Base-by-base conservation (phyloP, 2,888 invertebrate species). In the Dichetophora obliterata region DNA sequence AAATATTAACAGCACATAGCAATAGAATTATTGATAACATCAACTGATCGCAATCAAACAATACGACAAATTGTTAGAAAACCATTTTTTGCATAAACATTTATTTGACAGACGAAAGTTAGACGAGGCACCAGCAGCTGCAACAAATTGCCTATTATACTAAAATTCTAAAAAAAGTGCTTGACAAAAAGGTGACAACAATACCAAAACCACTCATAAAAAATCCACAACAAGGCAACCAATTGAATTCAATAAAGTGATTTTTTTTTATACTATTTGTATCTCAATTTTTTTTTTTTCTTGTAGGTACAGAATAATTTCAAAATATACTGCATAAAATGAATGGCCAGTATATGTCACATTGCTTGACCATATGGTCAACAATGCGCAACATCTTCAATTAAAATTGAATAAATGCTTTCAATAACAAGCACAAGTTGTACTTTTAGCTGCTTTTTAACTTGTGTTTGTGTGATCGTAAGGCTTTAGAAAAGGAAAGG, bases 301-400 rank as follows among this genome's bases (percentile, higher is more conserved):
- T 19, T 11, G 3, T 31, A n/a, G n/a, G 27, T 59, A 59, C 59
- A 59, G 22, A 59, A 59, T 43, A 43, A 43, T 43, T 43, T 43
- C 43, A 43, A 43, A 43, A 43, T 43, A 11, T 43, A 43, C 43
- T 43, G 43, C 59, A 59, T 59, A 9, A 5, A 8, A 22, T 54
- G 16, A n/a, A 22, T 54, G 16, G 54, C 0, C 37, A 5, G 8
- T 37, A 43, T 2, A 43, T 43, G 11, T 43, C 43, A 43, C 11
- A 59, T 24, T 66, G 34, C 16, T 16, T 24, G 72, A 73, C 72
- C 72, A 73, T 73, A 73, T 73, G 72, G 72, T 73, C 31, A 24
- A 61, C 43, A 48, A 31, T 65, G 8, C 16, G 48, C 22, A 22
- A 8, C 69, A 22, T 24, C 16, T 52, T 27, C 69, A 50, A 69